Evolutionary conservation across 2,797 vertebrate genomes (phyloP), one percentile per base, ranked within the genome.

Genomic region (Columba guinea): DNA sequence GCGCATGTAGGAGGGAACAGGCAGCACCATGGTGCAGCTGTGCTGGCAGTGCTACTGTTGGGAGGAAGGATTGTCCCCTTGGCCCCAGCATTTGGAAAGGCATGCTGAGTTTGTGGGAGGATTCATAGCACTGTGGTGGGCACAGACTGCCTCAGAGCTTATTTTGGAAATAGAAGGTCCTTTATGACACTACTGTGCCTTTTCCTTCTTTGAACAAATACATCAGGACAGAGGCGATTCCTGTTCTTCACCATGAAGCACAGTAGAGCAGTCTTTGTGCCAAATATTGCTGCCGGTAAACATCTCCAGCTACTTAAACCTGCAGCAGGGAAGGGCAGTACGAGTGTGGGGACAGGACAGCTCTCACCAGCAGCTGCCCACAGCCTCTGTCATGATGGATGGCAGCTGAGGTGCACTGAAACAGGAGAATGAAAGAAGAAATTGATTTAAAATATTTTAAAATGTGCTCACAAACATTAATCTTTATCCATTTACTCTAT

Each of bases 211-310:
- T 74, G 28, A 76, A 78, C 5, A 19, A 84, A 87, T 9, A 32
- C 15, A 16, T 58, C 28, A 58, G 28, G 44, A 41, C 56, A 80
- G n/a, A 74, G 15, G 2, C 1, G 2, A 59, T 67, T 89, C 59
- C 49, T 92, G 41, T 78, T 95, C 63, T 90, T 93, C 75, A 84
- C 51, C 58, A 68, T 70, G 64, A 87, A 87, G 24, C 35, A 76
- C 6, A 64, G 26, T 23, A 62, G 8, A 70, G 49, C 16, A 67
- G 35, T 16, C 19, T 76, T 75, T 83, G 53, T 39, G n/a, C 32
- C 35, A 83, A 89, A 63, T 80, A 68, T 3, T 67, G 30, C 59
- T 76, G 28, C 51, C 23, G 55, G 19, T 26, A 89, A 95, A 92
- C 34, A 76, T n/a, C 55, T 87, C 32, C 67, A 70, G 23, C 32